Conservation (phyloP, 37 sponge, comb jelly and placozoan species). For the Halisarca cf. caerulea region DNA sequence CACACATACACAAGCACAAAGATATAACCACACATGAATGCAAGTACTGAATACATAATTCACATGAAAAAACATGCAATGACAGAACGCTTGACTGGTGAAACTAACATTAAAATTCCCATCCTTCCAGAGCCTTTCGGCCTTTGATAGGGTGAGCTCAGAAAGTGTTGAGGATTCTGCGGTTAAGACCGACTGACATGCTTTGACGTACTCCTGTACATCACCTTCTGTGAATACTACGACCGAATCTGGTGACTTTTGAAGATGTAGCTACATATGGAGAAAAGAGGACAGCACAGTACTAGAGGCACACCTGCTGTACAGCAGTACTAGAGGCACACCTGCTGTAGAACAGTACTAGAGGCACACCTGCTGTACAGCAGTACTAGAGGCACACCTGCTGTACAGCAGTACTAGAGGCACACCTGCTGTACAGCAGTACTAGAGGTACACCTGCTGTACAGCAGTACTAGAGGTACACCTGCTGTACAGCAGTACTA, state of each 20-base stretch:
- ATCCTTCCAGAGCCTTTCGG: not conserved
- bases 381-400: slow-evolving; percentile 4
- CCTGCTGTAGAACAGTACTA: not conserved
- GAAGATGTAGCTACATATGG: not conserved
- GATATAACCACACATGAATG: too few species aligned
- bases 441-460: slow-evolving; percentile 11
- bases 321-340: slow-evolving; percentile 2
- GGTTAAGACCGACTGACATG: slow-evolving; percentile 11
- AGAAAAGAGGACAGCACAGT: slow-evolving; percentile 5
- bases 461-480: slow-evolving; percentile 1
- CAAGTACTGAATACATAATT: too few species aligned
- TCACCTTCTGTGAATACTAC: not conserved
- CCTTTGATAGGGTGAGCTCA: not conserved
- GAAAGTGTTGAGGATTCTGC: not conserved
- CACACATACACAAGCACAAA: too few species aligned
- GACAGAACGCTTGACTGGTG: too few species aligned
- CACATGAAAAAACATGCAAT: too few species aligned
- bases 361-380: not conserved
- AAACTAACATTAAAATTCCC: not conserved
- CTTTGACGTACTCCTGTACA: not conserved
- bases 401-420: not conserved
- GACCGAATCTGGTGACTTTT: not conserved
- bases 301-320: too few species aligned
- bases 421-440: not conserved
- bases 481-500: not conserved